Evolutionary conservation across 2,797 vertebrate genomes (phyloP).

Genomic region (Amblyopsis hoosieri): DNA sequence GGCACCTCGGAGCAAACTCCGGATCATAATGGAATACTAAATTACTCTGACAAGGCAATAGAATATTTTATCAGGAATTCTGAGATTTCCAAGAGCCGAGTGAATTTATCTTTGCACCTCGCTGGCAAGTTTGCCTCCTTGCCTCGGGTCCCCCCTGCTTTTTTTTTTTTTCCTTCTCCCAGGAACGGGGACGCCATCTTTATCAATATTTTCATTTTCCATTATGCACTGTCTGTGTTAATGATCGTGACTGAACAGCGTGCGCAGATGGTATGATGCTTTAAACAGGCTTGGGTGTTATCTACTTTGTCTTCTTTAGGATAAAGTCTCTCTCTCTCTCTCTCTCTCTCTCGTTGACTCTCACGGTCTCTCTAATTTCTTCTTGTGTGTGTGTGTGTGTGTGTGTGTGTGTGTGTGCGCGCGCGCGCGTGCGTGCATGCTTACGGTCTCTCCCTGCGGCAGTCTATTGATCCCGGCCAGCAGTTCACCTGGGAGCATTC

Average conservation of each 20-base stretch:
- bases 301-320: constrained; percentile 17
- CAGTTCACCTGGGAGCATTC: constrained; percentile 99
- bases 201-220: constrained; percentile 62
- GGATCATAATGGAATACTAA: constrained; percentile 72
- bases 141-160: constrained; percentile 1
- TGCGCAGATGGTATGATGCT: constrained; percentile 43
- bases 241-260: constrained; percentile 50
- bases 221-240: constrained; percentile 51
- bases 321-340: constrained; percentile 37
- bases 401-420: constrained; percentile 12
- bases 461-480: constrained; percentile 98
- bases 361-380: background rate
- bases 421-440: constrained; percentile 13
- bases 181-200: constrained; percentile 38
- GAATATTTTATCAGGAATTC: constrained; percentile 68
- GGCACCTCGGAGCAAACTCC: constrained; percentile 39
- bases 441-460: constrained; percentile 25
- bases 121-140: constrained; percentile 15
- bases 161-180: constrained; percentile 18
- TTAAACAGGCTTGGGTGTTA: constrained; percentile 43
- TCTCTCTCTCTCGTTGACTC: background rate
- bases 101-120: constrained; percentile 56
- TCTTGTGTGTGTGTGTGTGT: constrained; percentile 11
- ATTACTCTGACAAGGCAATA: constrained; percentile 65
- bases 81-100: constrained; percentile 48